A percentile compares a stretch with the other conserved stretches of the same genome.
phyloP scores from a whole-genome alignment of 2,888 invertebrate species.

The Steinernema carpocapsae region DNA sequence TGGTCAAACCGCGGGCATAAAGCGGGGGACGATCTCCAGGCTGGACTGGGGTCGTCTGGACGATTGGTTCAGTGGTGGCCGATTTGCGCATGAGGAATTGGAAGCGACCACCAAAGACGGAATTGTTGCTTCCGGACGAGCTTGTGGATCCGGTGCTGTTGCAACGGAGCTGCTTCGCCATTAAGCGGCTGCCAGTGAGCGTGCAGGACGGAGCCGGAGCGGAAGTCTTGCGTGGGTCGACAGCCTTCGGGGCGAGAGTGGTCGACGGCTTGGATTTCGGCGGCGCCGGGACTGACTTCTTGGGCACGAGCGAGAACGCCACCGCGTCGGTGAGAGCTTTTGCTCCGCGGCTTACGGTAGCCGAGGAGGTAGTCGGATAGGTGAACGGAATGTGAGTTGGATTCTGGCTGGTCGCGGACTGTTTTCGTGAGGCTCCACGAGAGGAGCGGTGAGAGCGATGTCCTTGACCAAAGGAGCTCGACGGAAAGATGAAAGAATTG shows the following conservation, averaged over 20 bases:
- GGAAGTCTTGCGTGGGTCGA: not conserved
- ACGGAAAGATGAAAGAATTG: conserved; percentile 18
- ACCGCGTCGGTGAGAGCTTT: too few relatives aligned
- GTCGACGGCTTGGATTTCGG: not conserved
- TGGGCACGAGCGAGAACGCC: not conserved
- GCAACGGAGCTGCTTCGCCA: conserved; percentile 9
- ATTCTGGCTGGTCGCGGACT: not conserved
- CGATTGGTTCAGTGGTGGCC: not conserved
- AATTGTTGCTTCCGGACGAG: not conserved
- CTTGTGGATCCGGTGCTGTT: conserved; percentile 26
- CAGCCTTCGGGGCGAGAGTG: not conserved
- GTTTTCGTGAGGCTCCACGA: not conserved
- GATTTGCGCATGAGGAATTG: conserved; percentile 25
- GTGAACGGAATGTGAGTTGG: conserved; percentile 5
- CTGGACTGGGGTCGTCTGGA: not conserved
- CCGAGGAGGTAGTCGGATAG: not conserved
- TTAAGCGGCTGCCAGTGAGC: not conserved
- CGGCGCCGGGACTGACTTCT: not conserved
- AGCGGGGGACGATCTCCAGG: conserved; percentile 11
- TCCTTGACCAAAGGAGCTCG: not conserved
- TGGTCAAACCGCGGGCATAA: conserved; percentile 44
- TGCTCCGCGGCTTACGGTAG: not conserved
- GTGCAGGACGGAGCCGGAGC: not conserved
- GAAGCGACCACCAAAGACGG: conserved; percentile 29
- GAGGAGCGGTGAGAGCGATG: not conserved